Base-by-base conservation (phyloP, 2,797 vertebrate genomes). In the Alfaro cultratus region DNA sequence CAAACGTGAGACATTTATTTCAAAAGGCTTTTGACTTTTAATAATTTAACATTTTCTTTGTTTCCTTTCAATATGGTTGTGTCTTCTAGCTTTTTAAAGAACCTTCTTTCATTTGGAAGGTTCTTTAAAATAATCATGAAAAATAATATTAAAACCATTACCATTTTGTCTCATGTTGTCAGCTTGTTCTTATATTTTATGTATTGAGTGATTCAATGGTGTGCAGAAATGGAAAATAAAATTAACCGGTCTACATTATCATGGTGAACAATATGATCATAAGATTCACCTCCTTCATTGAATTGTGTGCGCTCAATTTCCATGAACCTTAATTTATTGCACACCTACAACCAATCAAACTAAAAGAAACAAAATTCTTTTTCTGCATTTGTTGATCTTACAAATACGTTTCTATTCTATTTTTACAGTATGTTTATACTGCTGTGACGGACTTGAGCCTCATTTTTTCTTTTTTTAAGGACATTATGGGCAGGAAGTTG, bases 401-500 rank as follows among this genome's bases (percentile, higher is more conserved):
- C 46, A 70, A 11, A 76, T 55, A 57, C 72, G 31, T 16, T 29
- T n/a, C 6, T 39, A 39, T 23, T 29, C 8, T 34, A 41, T 13
- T 13, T 21, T 75, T 16, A 0, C 1, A 41, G 15, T 29, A 5
- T 67, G 53, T 21, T 43, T 64, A 46, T 46, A 12, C 36, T 29
- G 21, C 31, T 46, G 70, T 78, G n/a, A 51, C 23, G 2, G 45
- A 18, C 68, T 77, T 49, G 68, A 75, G 75, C 75, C 74, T 23
- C 43, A 9, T 23, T 78, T 77, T 83, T 75, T 51, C 39, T 13
- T 18, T 78, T 78, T 81, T 83, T 73, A 23, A 62, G 89, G 80
- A 74, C 57, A 84, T 85, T 80, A 71, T 74, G 62, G 12, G 53
- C 81, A 87, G 82, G 83, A 80, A 86, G 83, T 80, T 80, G 85